These are phyloP conservation scores for Colius striatus DNA, from an alignment of 2,113 vertebrate species.

Conservation along the genomic window DNA sequence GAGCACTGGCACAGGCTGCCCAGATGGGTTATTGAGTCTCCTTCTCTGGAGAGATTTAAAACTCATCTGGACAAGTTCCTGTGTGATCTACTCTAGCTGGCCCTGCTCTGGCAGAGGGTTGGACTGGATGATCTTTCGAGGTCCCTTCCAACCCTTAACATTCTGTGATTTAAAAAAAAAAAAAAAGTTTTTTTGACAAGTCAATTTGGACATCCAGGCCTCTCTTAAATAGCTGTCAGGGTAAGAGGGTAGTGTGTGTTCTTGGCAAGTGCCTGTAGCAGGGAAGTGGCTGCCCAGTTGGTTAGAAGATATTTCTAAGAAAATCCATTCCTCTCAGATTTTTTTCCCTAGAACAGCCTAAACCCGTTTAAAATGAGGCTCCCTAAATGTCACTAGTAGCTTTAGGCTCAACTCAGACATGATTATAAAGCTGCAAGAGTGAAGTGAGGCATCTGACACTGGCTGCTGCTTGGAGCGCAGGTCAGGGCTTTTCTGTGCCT, in stretches of 20 bases:
- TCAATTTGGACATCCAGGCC: not conserved
- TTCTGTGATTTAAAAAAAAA: not conserved
- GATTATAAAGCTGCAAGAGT: not conserved
- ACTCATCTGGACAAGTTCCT: no score
- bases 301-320: not conserved
- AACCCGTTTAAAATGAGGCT: not conserved
- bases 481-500: not conserved
- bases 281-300: not conserved
- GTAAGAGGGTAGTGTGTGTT: not conserved
- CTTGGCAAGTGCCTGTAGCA: not conserved
- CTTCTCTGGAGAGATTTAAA: no score
- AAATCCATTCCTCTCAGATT: not conserved
- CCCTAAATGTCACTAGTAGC: not conserved
- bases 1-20: no score
- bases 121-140: no score
- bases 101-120: no score
- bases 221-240: not conserved
- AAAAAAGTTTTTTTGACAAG: not conserved
- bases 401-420: not conserved
- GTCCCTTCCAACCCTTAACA: no score
- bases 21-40: no score
- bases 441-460: rapidly evolving
- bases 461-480: rapidly evolving
- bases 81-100: no score
- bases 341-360: not conserved